Percentiles rank a stretch among this genome's conserved stretches.
These are phyloP conservation scores for Cyprinella venusta DNA, from an alignment of 2,797 vertebrate species.

Conservation along the genomic window DNA sequence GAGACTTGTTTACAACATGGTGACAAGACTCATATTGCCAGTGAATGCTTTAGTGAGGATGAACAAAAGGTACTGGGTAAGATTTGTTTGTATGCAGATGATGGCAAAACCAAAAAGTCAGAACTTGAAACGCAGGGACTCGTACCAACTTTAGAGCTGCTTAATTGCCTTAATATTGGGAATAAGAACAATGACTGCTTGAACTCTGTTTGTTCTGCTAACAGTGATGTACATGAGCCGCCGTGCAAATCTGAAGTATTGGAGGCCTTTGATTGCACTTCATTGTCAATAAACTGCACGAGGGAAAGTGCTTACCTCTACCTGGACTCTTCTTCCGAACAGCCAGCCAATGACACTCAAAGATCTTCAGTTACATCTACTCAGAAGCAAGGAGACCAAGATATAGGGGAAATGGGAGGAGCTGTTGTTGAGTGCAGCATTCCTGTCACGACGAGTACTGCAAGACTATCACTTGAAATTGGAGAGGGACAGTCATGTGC, in stretches of 20 bases:
- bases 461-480: constrained; percentile 39
- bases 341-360: background rate
- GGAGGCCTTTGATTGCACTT: constrained; percentile 11
- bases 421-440: constrained; percentile 19
- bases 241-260: background rate
- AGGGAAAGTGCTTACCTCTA: constrained; percentile 13
- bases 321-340: background rate
- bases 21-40: background rate
- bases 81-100: background rate
- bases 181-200: constrained; percentile 4
- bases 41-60: background rate
- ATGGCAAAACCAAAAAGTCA: constrained; percentile 14
- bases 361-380: constrained; percentile 9
- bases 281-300: constrained; percentile 25
- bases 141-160: background rate
- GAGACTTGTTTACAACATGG: constrained; percentile 6
- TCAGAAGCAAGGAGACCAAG: constrained; percentile 21
- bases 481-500: constrained; percentile 16
- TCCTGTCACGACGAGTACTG: constrained; percentile 33
- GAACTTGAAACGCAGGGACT: background rate
- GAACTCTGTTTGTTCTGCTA: constrained; percentile 3
- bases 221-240: background rate
- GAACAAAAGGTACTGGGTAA: constrained; percentile 23
- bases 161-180: constrained; percentile 2
- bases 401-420: constrained; percentile 21